These are phyloP conservation scores for Cryptus armator DNA, from an alignment of 2,888 invertebrate species.

Conservation along the genomic window DNA sequence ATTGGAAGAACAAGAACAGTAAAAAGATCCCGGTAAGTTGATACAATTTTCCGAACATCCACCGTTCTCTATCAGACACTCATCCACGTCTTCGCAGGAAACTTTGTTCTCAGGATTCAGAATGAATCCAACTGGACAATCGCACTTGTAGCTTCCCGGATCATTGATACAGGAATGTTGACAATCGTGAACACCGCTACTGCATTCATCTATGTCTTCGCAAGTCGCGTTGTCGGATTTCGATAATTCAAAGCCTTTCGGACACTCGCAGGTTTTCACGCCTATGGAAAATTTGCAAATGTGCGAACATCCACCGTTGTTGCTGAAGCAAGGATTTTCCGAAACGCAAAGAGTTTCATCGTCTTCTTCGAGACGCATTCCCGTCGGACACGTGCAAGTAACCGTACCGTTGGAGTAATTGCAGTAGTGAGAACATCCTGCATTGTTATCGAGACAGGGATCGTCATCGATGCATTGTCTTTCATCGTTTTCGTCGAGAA, in stretches of 20 bases:
- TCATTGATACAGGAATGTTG: conserved; percentile 89
- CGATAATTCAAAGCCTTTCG: conserved; percentile 85
- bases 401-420: conserved; percentile 85
- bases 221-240: conserved; percentile 88
- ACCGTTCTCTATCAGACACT: conserved; percentile 85
- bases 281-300: conserved; percentile 81
- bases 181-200: conserved; percentile 88
- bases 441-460: conserved; percentile 85
- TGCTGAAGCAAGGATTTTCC: conserved; percentile 85
- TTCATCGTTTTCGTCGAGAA: conserved; percentile 78
- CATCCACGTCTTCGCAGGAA: conserved; percentile 84
- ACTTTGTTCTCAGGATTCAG: conserved; percentile 82
- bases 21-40: conserved; percentile 84
- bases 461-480: conserved; percentile 84
- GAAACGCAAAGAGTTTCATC: conserved; percentile 83
- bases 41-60: conserved; percentile 86
- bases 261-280: conserved; percentile 86
- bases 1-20: conserved; percentile 85
- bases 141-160: conserved; percentile 87
- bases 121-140: conserved; percentile 86
- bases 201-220: conserved; percentile 88
- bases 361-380: conserved; percentile 78
- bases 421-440: conserved; percentile 87
- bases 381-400: conserved; percentile 84
- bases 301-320: conserved; percentile 86